A percentile compares a stretch with the other conserved stretches of the same genome.
Conservation (phyloP, 1,140 invertebrate species). For the Condylostylus longicornis region DNA sequence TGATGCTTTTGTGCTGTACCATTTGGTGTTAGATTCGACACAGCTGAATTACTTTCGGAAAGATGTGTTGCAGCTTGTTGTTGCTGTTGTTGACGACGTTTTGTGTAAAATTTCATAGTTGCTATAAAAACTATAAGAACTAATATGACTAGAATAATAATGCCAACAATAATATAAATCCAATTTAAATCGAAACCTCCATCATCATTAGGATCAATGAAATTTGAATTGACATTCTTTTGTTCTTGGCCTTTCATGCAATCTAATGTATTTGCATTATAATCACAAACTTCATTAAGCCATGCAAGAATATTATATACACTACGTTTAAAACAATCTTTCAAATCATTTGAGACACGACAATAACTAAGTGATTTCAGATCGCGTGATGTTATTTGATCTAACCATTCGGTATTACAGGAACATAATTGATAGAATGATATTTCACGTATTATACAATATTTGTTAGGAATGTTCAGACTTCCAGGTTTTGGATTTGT, state of each 20-base stretch:
- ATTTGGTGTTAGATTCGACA: not conserved
- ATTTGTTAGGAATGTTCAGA: constrained; percentile 16
- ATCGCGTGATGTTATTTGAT: constrained; percentile 14
- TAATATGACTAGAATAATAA: constrained; percentile 1
- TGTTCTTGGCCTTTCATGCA: constrained; percentile 12
- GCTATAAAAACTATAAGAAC: constrained; percentile 1
- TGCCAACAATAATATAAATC: constrained; percentile 4
- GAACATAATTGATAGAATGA: constrained; percentile 13
- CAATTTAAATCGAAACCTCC: constrained; percentile 1
- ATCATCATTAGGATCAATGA: constrained; percentile 12
- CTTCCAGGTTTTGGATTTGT: constrained; percentile 12
- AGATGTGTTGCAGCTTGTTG: not conserved
- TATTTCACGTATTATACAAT: constrained; percentile 15
- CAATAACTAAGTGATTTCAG: constrained; percentile 22
- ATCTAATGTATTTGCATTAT: constrained; percentile 8
- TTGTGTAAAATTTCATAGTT: not conserved
- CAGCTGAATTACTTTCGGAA: not conserved
- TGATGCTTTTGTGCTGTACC: constrained; percentile 2
- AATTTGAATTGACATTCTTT: constrained; percentile 9
- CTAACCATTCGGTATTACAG: constrained; percentile 16
- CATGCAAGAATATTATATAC: constrained; percentile 14
- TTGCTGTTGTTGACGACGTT: constrained; percentile 1
- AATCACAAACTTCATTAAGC: constrained; percentile 19
- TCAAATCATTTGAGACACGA: constrained; percentile 7
- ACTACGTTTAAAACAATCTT: constrained; percentile 19